Percentiles rank a stretch among this genome's conserved stretches.
Evolutionary conservation across 2,888 invertebrate genomes (phyloP).

Genomic region (Drosophila conformis): DNA sequence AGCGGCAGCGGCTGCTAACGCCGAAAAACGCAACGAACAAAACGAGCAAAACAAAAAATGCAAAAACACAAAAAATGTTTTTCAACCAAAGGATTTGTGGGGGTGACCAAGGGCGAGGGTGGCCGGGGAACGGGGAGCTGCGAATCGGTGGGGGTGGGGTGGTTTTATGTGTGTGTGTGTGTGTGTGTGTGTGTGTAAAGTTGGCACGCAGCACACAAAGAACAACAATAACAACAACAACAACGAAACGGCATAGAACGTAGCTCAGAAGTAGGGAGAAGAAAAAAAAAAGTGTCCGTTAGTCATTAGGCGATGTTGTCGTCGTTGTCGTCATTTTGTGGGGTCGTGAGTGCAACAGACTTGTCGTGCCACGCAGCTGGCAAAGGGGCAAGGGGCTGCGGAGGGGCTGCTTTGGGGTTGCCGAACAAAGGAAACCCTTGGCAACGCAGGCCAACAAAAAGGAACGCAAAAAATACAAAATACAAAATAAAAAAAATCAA

Average conservation of each 20-base stretch:
- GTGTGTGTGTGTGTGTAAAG: conserved; percentile 37
- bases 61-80: conserved; percentile 57
- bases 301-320: conserved; percentile 70
- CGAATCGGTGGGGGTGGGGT: neutral
- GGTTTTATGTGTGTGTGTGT: conserved; percentile 6
- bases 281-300: conserved; percentile 66
- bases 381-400: neutral
- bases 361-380: conserved; percentile 51
- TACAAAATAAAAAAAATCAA: conserved; percentile 23
- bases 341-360: conserved; percentile 80
- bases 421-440: conserved; percentile 83
- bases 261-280: conserved; percentile 30
- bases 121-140: neutral
- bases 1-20: conserved; percentile 7
- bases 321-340: conserved; percentile 39
- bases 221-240: conserved; percentile 53
- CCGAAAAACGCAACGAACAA: conserved; percentile 76
- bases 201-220: conserved; percentile 71
- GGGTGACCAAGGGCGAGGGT: neutral
- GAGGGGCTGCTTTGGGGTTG: conserved; percentile 10
- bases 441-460: conserved; percentile 82
- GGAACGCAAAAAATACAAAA: conserved; percentile 49
- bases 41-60: conserved; percentile 78
- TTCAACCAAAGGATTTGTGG: conserved; percentile 14
- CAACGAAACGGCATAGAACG: conserved; percentile 40